A percentile compares a stretch with the other conserved stretches of the same genome.
These are phyloP conservation scores for Lucilia sericata DNA, from an alignment of 1,140 invertebrate genomes.

Conservation along the genomic window DNA sequence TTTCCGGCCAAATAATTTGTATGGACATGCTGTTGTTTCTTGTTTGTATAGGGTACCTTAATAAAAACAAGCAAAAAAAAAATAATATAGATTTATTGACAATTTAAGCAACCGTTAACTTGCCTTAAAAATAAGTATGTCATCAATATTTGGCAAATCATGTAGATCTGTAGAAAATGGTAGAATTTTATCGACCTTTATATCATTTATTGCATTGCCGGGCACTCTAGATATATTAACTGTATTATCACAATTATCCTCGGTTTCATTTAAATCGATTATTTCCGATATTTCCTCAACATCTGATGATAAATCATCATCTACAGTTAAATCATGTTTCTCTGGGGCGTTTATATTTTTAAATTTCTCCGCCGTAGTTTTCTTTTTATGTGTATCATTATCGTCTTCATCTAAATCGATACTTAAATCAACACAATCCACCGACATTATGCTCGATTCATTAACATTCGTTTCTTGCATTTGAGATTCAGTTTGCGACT, in stretches of 20 bases:
- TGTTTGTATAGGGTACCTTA: background rate
- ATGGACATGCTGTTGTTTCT: background rate
- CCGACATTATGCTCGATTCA: background rate
- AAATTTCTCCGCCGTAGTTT: no score
- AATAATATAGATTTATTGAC: no score
- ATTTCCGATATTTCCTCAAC: background rate
- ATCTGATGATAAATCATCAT: slow-evolving; percentile 13
- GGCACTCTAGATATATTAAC: background rate
- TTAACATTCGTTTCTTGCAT: background rate
- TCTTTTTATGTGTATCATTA: background rate
- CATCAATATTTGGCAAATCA: background rate
- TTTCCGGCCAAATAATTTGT: slow-evolving; percentile 23
- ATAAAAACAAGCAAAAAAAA: no score
- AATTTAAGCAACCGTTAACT: background rate
- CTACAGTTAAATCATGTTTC: background rate
- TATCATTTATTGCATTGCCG: background rate
- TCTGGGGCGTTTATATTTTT: background rate
- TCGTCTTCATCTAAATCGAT: background rate
- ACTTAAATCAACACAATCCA: slow-evolving; percentile 2
- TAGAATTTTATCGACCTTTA: background rate
- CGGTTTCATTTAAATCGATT: slow-evolving; percentile 34
- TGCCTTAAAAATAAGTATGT: slow-evolving; percentile 29
- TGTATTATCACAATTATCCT: background rate
- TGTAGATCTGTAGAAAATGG: background rate
- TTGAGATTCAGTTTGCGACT: background rate